Base-by-base conservation (phyloP, 2,113 vertebrate species). In the Platanista minor region DNA sequence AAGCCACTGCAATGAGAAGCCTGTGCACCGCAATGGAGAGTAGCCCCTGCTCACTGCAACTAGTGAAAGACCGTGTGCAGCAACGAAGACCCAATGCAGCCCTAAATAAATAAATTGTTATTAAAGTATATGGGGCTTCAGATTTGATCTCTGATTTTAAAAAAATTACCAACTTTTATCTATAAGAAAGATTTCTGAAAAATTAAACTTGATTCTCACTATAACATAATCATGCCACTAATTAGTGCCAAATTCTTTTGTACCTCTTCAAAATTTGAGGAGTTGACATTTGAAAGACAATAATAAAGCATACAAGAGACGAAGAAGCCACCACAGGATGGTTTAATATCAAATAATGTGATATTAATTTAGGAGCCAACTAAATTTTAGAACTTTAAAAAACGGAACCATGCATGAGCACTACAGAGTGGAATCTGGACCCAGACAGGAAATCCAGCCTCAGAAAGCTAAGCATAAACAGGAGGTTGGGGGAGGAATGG, bases 281-380 rank as follows among this genome's bases (percentile, higher is more conserved):
- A 78, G 29, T 10, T 90, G 87, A 97, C 84, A 96, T 83, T 89
- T 10, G 21, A 57, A 71, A 80, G 75, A 96, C 43, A 94, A 67
- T 39, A 95, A 78, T 20, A 71, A 92, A 92, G 46, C n/a, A 94
- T 57, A 64, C 36, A 61, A 54, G 39, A 54, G 25, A 90, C 61
- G 81, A 93, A 87, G 54, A 94, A 97, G 46, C 49, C 36, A 91
- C 8, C 31, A 93, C 4, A 12, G 91, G 72, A 96, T 39, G 21
- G 78, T 74, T 95, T 91, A 62, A 71, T 17, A 8, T 89, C 2
- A 33, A 61, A 96, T 90, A 67, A 89, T 67, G 39, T 67, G n/a
- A 88, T 77, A 89, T 84, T 92, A 94, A 89, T 62, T 83, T 94
- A 89, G 62, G 83, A 97, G 78, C 17, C 41, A 61, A 81, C n/a